Base-by-base conservation (phyloP, 1,140 invertebrate species). In the Drosophila gunungcola region DNA sequence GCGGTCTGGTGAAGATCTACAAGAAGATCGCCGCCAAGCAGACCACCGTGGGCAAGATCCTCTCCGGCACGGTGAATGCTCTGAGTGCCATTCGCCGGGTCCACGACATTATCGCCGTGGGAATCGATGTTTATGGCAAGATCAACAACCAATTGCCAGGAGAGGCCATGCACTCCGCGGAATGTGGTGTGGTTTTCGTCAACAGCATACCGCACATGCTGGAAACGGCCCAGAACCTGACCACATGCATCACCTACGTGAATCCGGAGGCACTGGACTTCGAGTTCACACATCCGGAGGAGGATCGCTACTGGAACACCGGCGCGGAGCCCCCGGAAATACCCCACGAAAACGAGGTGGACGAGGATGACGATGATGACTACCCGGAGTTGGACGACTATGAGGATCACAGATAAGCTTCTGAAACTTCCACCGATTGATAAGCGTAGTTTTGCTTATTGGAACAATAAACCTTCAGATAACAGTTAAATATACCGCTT, bases 21-120 rank as follows among this genome's bases (percentile, higher is more conserved):
- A 90, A 90, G 51, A 91, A 90, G 57, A 75, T 91, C 3, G 73
- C 73, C 6, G 67, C 72, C 39, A 91, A 91, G 36, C 63, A 79
- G 29, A 73, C 90, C 1, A 36, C 79, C 1, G 12, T 89, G 51
- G 90, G 90, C 0, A 91, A 90, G 60, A 89, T 91, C 10, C 63
- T 91, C 2, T 76, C 80, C 2, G 75, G 74, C 4, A 72, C 84
- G 0, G n/a, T 90, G n/a, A 91, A 89, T 36, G 52, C 79, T 0
- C 48, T 81, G 1, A 85, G 70, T 53, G 79, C 88, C 0, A 43
- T 88, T 9, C 73, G 75, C 2, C 79, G 78, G 1, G 74, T 91
- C 0, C 78, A 78, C 9, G 86, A 91, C 11, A 90, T 91, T 5
- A 91, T 88, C 27, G 73, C 78, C 6, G 69, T 85, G 4, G 90